Base-by-base conservation (phyloP, 2,113 vertebrate species). In the Nycticryphes semicollaris region DNA sequence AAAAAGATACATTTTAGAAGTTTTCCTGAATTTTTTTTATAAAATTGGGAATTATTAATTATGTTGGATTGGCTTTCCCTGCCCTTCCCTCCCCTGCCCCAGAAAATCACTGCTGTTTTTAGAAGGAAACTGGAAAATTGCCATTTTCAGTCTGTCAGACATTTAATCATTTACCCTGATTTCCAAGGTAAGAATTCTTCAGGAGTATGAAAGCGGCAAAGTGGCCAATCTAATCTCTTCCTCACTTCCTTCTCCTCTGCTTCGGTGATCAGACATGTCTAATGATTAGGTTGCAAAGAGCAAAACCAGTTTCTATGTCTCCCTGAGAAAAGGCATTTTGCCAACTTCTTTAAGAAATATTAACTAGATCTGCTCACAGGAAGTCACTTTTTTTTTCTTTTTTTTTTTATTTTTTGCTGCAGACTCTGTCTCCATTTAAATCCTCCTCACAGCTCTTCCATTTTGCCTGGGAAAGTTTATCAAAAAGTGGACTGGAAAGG, bases 221-320 rank as follows among this genome's bases (percentile, higher is more conserved):
- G 31, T 84, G 70, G 73, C 85, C 86, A 92, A 48, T 81, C 57
- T 90, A 90, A 90, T 94, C 76, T 90, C 89, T 94, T 93, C 94
- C 79, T 96, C 88, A 70, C 82, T 93, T 94, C 96, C 90, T 94
- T 97, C 92, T 95, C 89, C 90, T 95, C 95, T 94, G 90, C 92
- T 96, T 81, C 18, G 4, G n/a, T 62, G 83, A 64, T 81, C 80
- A 95, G 51, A 78, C 24, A 1, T 64, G 60, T 91, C 89, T 84
- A 89, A 90, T 53, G 39, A 92, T 81, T 72, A 75, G 81, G 48
- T 69, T 94, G 51, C 35, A 64, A 87, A 91, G n/a, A 92, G 39
- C 35, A 89, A 91, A 90, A 66, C 14, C 27, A 91, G 33, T 92
- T 93, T 64, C 68, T 75, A 12, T 84, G 47, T 93, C 75, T 91